Evolutionary conservation across 2,797 vertebrate genomes (phyloP), one percentile per base, ranked within the genome.

Genomic region (Mus caroli): DNA sequence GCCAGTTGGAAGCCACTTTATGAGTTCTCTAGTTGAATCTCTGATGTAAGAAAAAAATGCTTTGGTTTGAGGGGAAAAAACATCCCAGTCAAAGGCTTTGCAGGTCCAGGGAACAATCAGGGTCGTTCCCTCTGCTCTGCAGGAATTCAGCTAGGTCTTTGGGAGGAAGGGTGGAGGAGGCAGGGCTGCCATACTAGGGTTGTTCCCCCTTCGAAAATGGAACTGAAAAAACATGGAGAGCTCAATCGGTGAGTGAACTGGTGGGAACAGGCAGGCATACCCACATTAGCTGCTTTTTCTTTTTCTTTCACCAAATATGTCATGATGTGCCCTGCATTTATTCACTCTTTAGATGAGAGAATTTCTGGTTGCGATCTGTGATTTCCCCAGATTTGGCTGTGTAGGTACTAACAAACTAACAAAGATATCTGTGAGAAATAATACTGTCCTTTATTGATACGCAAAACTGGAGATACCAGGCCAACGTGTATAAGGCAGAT

Each of bases 1-100:
- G 87, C 78, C 91, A 11, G 88, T 92, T 82, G 96, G 97, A 97
- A 95, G 90, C 43, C 94, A 83, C 95, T 97, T 96, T 58, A 56
- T 88, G 77, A 91, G 92, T 93, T 96, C 82, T 95, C 58, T 62
- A 8, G 88, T 73, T 90, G 85, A 94, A 96, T 95, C 80, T 88
- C 82, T 37, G 88, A 84, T 89, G 46, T 17, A 82, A 34, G 73
- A 52, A 22, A 46, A 79, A 62, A n/a, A 69, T 73, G 82, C 84
- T 96, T 96, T 95, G 92, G 91, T 97, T 76, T 94, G 69, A 96
- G 86, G 40, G 15, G 4, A 17, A 54, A 60, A 15, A 95, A 91
- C 76, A 89, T 86, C 86, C 91, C 88, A 95, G 75, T 88, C 73
- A 88, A 92, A 95, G 92, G 64, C 85, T 96, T 93, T 82, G 37